Conservation (phyloP, 2,888 invertebrate species). For the Zele albiditarsus region DNA sequence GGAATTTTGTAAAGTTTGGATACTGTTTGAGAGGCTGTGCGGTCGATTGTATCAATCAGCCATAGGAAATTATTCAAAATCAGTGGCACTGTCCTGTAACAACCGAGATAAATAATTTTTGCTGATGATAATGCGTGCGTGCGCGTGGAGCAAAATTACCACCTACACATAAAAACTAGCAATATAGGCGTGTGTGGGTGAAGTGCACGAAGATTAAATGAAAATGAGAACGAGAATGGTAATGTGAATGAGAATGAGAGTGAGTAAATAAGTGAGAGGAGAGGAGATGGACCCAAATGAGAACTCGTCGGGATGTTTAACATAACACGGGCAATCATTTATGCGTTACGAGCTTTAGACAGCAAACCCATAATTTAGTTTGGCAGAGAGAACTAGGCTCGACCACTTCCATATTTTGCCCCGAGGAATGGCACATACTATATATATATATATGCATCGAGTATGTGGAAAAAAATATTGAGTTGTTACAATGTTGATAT, state of each 20-base stretch:
- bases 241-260: constrained; percentile 42
- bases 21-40: neutral
- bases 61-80: constrained; percentile 69
- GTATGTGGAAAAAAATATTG: no score
- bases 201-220: constrained; percentile 30
- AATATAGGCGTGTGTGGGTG: constrained; percentile 37
- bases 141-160: constrained; percentile 57
- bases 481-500: no score
- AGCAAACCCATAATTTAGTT: constrained; percentile 70
- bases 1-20: neutral
- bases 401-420: neutral
- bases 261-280: constrained; percentile 43
- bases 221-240: constrained; percentile 36
- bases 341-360: constrained; percentile 67
- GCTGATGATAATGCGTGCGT: constrained; percentile 51
- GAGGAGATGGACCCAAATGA: constrained; percentile 43
- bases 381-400: constrained; percentile 67
- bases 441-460: neutral
- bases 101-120: constrained; percentile 70
- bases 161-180: constrained; percentile 36
- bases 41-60: constrained; percentile 27
- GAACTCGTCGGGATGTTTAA: constrained; percentile 66
- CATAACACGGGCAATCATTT: constrained; percentile 73
- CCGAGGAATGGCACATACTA: neutral
- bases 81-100: constrained; percentile 60